Evolutionary conservation across 1,140 invertebrate species (phyloP).

Genomic region (Caenorhabditis inopinata): DNA sequence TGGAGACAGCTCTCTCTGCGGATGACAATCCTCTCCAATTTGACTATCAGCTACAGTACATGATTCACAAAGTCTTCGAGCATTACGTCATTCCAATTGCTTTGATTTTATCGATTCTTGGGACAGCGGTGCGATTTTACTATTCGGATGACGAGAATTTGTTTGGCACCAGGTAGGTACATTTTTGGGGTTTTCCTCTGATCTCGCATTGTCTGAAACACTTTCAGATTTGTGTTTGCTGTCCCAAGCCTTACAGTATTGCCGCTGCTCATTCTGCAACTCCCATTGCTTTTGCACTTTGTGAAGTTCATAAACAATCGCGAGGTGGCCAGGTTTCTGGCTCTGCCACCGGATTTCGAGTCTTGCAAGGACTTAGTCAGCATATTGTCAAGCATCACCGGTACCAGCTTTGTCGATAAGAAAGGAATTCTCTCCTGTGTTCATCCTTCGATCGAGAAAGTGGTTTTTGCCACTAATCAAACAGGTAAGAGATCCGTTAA

Average conservation of each 20-base stretch:
- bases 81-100: slow-evolving; percentile 16
- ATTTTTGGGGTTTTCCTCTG: background rate
- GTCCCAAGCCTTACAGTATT: slow-evolving; percentile 25
- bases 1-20: background rate
- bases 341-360: background rate
- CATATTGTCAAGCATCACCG: slow-evolving; percentile 21
- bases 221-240: slow-evolving; percentile 33
- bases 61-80: background rate
- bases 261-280: slow-evolving; percentile 14
- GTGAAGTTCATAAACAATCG: slow-evolving; percentile 26
- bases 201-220: background rate
- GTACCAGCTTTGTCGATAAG: slow-evolving; percentile 31
- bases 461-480: background rate
- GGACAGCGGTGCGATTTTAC: background rate
- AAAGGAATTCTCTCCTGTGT: slow-evolving; percentile 30
- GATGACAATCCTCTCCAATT: slow-evolving; percentile 14
- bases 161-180: slow-evolving; percentile 21
- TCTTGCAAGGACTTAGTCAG: slow-evolving; percentile 20
- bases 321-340: background rate
- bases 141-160: background rate
- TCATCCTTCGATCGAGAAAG: slow-evolving; percentile 36
- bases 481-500: too few relatives aligned
- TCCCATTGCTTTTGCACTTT: slow-evolving; percentile 11
- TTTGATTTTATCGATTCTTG: background rate
- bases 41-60: slow-evolving; percentile 3